These are phyloP conservation scores for Leptinotarsa peninsularis DNA, from an alignment of 2,888 invertebrate species.

Conservation along the genomic window DNA sequence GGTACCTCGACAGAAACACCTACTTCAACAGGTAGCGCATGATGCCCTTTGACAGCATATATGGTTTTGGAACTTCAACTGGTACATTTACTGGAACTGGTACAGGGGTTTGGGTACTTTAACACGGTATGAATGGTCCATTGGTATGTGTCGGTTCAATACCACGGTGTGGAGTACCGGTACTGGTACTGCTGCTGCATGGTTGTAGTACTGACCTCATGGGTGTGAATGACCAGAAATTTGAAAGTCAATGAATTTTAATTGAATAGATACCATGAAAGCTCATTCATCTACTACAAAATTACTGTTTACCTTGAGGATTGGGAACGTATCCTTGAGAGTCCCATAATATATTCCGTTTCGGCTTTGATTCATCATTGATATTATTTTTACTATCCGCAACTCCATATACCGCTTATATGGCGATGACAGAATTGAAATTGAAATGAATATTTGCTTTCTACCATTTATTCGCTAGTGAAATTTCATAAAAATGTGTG, in stretches of 20 bases:
- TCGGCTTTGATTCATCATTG: neutral
- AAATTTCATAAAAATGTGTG: too few relatives aligned
- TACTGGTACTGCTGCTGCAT: constrained; percentile 26
- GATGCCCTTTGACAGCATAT: constrained; percentile 31
- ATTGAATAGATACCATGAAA: too few relatives aligned
- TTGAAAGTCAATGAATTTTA: neutral
- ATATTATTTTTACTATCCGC: neutral
- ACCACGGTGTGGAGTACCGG: constrained; percentile 44
- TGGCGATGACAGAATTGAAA: neutral
- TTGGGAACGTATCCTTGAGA: neutral
- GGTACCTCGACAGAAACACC: constrained; percentile 52
- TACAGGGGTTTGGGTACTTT: constrained; percentile 44
- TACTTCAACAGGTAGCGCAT: constrained; percentile 31
- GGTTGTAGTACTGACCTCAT: constrained; percentile 27
- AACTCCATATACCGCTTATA: neutral
- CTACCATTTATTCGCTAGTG: too few relatives aligned
- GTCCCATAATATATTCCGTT: neutral
- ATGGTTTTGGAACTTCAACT: constrained; percentile 35
- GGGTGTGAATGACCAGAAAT: constrained; percentile 19
- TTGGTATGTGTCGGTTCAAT: constrained; percentile 31
- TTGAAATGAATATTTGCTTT: neutral
- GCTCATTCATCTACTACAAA: too few relatives aligned
- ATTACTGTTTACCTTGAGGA: neutral
- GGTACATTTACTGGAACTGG: constrained; percentile 50
- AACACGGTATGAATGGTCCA: constrained; percentile 51